These are phyloP conservation scores for Numenius phaeopus DNA, from an alignment of 2,797 vertebrate genomes.

Conservation along the genomic window DNA sequence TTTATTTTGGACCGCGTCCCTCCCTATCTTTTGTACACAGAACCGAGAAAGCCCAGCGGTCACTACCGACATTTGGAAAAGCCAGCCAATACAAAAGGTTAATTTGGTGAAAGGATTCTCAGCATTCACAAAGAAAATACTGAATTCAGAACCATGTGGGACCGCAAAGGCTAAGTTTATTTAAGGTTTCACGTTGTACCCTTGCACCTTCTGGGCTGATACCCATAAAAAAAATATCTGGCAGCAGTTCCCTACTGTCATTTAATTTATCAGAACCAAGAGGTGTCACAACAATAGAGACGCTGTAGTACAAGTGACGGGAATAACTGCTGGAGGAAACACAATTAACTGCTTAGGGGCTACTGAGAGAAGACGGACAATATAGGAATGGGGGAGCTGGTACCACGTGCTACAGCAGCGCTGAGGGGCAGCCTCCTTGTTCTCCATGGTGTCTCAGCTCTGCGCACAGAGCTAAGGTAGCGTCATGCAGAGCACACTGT, in stretches of 20 bases:
- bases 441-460: background rate
- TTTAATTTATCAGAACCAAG: background rate
- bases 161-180: background rate
- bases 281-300: background rate
- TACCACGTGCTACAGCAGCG: background rate
- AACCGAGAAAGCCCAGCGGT: background rate
- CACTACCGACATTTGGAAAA: background rate
- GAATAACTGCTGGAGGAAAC: background rate
- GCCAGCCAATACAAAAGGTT: background rate
- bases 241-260: background rate
- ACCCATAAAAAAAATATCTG: background rate
- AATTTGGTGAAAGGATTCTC: background rate
- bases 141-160: background rate
- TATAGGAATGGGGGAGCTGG: background rate
- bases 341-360: background rate
- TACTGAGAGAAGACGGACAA: background rate
- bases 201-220: background rate
- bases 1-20: background rate
- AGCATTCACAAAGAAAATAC: background rate
- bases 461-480: background rate
- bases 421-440: background rate
- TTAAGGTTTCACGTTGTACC: background rate
- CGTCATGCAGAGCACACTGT: rapidly evolving
- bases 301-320: background rate
- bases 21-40: background rate